Base-by-base conservation (phyloP, 2,888 invertebrate genomes). In the Alsophila aescularia region DNA sequence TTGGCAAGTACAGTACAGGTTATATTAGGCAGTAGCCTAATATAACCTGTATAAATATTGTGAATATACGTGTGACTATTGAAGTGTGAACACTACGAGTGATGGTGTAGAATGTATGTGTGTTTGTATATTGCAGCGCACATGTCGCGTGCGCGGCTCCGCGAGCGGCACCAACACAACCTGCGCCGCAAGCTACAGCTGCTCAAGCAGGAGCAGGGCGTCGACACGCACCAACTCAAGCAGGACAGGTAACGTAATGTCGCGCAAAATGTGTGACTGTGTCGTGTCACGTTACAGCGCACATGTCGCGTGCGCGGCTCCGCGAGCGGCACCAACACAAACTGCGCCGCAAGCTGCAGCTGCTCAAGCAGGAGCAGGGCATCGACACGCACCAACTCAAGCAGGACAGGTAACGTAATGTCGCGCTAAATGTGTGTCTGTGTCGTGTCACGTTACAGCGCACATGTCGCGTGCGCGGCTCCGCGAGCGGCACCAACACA, bases 111-210 rank as follows among this genome's bases (percentile, higher is more conserved):
- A 24, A n/a, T n/a, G n/a, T n/a, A n/a, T n/a, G n/a, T n/a, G n/a
- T n/a, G 0, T 42, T 0, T 24, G 6, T 32, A 10, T 58, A n/a
- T 73, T 72, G 12, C 78, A 94, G 98, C 98, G 5, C 98, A 98
- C 84, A 97, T 97, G 95, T 97, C 98, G 0, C 93, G 98, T 70
- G 98, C 98, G 0, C 93, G 99, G 27, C 93, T 99, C 9, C 93
- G 97, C 49, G 99, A 99, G 86, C 93, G 97, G 0, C 99, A 99
- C 89, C 97, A 98, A 86, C 95, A 95, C 64, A 97, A 97, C 85
- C 91, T 99, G 62, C 93, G 95, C 45, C 94, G 95, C 73, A 99
- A 99, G 89, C 92, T 99, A 71, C 95, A 96, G 80, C 94, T 97
- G 67, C 93, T 99, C 12, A 98, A 98, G 85, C 96, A 96, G 51